Evolutionary conservation across 1,140 invertebrate genomes (phyloP), one percentile per base, ranked within the genome.

Genomic region (Drosophila gunungcola): DNA sequence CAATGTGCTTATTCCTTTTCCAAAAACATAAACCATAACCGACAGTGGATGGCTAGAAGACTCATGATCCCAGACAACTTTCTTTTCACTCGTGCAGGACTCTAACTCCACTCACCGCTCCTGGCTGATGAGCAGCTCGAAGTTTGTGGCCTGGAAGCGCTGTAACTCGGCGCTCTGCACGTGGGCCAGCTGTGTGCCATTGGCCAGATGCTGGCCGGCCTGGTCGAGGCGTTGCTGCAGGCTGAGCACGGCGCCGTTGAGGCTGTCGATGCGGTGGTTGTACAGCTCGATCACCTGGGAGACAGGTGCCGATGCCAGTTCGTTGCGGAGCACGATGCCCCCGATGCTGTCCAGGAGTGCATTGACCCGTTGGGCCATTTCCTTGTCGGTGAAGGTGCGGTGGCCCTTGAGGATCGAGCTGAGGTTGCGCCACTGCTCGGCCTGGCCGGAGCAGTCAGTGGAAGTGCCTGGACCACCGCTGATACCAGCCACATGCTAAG

Each of bases 281-380:
- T 90, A 92, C 7, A 92, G 43, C 32, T 92, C 89, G 36, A 92
- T 91, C 12, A 92, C 78, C 62, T 92, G 90, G 0, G 91, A 92
- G 5, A 84, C 80, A 2, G 91, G 85, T 2, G 79, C 74, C 43
- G 90, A 75, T 11, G 91, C 64, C 41, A 92, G 48, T 11, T 92
- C 85, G 56, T 92, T 90, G 36, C 80, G 79, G 3, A 45, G 45
- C 36, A 92, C 36, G 1, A 90, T 90, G 9, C 69, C 61, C 0
- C 70, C 69, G 36, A 92, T 92, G 53, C 60, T 73, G 3, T 80
- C 81, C 29, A 92, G 78, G 1, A 92, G 38, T 0, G 81, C 75
- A 46, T 72, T 77, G 4, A 92, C 70, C 6, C 91, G 82, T 49
- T 92, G 82, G 13, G 78, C 69, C 51, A 85, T 46, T 36, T 88